Percentiles rank a stretch among this genome's conserved stretches.
Evolutionary conservation across 2,113 vertebrate genomes (phyloP).

Genomic region (Suncus etruscus): DNA sequence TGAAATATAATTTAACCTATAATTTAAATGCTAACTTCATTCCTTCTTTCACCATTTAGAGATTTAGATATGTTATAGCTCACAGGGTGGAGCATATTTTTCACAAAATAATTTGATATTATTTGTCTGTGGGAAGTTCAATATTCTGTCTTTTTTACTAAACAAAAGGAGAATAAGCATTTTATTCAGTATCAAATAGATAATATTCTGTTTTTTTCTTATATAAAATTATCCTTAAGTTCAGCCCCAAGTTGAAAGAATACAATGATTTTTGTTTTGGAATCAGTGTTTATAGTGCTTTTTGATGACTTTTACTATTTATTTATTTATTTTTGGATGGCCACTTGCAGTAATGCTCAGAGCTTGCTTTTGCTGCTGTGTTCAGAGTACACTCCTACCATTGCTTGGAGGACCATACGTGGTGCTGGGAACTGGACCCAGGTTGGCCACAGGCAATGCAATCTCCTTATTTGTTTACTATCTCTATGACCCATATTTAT

Average conservation of each 20-base stretch:
- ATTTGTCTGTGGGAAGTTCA: not conserved
- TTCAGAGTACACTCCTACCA: no score
- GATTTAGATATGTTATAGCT: slow-evolving; percentile 3
- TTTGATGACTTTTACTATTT: slow-evolving; percentile 33
- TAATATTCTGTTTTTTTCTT: slow-evolving; percentile 1
- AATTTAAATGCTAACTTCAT: slow-evolving; percentile 40
- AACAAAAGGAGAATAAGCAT: not conserved
- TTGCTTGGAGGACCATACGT: no score
- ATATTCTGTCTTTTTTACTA: slow-evolving; percentile 17
- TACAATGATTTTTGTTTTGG: slow-evolving; percentile 38
- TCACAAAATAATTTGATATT: slow-evolving; percentile 31
- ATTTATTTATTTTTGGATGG: not conserved
- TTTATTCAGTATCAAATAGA: not conserved
- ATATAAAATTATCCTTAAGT: not conserved
- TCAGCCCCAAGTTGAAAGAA: not conserved
- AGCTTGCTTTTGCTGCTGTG: no score
- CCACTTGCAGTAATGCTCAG: no score
- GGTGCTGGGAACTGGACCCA: no score
- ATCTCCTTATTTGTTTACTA: no score
- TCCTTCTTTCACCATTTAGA: not conserved
- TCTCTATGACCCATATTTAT: not conserved
- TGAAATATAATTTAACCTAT: slow-evolving; percentile 1
- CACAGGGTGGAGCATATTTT: slow-evolving; percentile 25
- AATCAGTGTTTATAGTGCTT: slow-evolving; percentile 10
- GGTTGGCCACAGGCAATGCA: no score